Base-by-base conservation (phyloP, 2,113 vertebrate species). In the Verasper variegatus region DNA sequence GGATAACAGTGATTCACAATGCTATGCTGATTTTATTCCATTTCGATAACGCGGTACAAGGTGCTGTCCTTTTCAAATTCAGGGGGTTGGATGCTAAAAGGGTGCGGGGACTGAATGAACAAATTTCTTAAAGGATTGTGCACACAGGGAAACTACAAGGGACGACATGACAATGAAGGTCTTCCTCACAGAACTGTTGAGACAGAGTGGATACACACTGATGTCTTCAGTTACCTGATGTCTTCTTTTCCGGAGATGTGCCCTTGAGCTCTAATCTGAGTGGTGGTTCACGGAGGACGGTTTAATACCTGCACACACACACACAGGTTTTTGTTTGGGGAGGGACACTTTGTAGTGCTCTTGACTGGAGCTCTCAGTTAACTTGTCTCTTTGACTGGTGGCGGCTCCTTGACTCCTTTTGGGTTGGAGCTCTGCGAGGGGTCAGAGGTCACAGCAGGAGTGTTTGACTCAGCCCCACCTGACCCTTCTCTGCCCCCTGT, bases 381-480 rank as follows among this genome's bases (percentile, higher is more conserved):
- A 89, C 82, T 89, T 73, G 68, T 80, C 73, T 86, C 87, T 90
- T 83, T 81, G 74, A 83, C 84, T 58, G 75, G 68, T 80, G 40
- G 84, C 77, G 57, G 79, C 80, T 85, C 85, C 84, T 90, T 91
- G 88, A 91, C 87, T 91, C 87, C 58, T 88, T 81, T 82, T 81
- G 87, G 77, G 66, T 86, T 61, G 7, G 59, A 83, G 74, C 89
- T 86, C 56, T 80, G 72, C 74, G 47, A 10, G 26, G 31, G 89
- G 86, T 91, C 92, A 91, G 72, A 88, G 91, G 92, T 92, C 88
- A 74, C 40, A 26, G 62, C 68, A 45, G 71, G 64, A 87, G 83
- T 80, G 85, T 90, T 90, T 87, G 86, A 89, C 78, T 92, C 69
- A 81, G 89, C 88, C 86, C 86, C 83, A 82, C 79, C 89, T 87